Evolutionary conservation across 2,797 vertebrate species (phyloP).

Genomic region (Siniperca obscura): DNA sequence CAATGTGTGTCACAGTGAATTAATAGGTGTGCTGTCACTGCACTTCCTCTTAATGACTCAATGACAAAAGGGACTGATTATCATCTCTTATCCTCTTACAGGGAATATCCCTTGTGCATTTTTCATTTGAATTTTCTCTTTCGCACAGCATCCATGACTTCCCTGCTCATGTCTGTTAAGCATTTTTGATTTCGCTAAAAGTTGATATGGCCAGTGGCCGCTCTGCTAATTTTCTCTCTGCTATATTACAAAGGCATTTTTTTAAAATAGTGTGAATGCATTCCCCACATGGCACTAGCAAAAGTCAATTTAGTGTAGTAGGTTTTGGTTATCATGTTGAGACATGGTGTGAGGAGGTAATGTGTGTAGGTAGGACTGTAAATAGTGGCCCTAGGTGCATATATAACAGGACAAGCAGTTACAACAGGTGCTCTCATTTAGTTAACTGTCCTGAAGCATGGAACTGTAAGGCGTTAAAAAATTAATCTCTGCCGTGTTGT

Average conservation of each 20-base stretch:
- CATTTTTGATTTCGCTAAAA: conserved; percentile 5
- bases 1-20: conserved; percentile 12
- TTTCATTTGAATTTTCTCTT: conserved; percentile 8
- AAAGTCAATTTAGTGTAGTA: not conserved
- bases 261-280: not conserved
- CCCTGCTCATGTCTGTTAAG: not conserved
- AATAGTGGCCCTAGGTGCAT: not conserved
- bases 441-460: not conserved
- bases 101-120: not conserved
- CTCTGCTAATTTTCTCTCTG: not conserved
- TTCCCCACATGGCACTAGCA: not conserved
- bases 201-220: conserved; percentile 3
- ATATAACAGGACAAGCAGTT: conserved; percentile 19
- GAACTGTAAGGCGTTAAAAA: not conserved
- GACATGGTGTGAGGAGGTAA: conserved; percentile 22
- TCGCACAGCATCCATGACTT: not conserved
- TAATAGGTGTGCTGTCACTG: not conserved
- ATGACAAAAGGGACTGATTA: conserved; percentile 3
- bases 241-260: not conserved
- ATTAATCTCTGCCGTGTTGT: not conserved
- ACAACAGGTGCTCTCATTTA: conserved; percentile 19
- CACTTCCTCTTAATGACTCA: not conserved
- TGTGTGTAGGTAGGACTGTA: conserved; percentile 3
- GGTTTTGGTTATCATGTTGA: conserved; percentile 44
- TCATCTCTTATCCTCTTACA: not conserved